Evolutionary conservation across 1,140 invertebrate genomes (phyloP), one percentile per base, ranked within the genome.

Genomic region (Philotrypesis tridentata): DNA sequence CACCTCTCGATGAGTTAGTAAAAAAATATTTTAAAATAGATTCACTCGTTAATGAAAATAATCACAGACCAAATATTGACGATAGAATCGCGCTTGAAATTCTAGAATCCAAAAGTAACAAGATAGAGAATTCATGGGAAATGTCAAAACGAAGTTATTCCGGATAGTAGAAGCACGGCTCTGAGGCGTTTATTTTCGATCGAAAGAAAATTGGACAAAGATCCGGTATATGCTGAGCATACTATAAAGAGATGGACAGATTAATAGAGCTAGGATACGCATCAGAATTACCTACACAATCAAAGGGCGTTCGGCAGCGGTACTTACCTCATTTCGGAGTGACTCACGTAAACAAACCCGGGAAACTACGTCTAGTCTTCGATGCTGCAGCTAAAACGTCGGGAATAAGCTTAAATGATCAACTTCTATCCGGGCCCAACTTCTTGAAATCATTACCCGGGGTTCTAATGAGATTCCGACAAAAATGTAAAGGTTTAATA

Each of bases 241-340:
- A 85, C 71, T 73, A 27, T 25, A 27, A 17, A 7, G 73, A 85
- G 65, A 85, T 87, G 25, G 21, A 83, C 5, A 67, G 80, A 31
- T 84, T 86, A 8, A 68, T 85, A 21, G 6, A 73, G 21, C 29
- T 67, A 14, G 84, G 82, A 25, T 87, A 86, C 63, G 85, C 85
- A 14, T 21, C 21, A 29, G 70, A 79, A 68, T 55, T 86, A 43
- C 11, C 8, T n/a, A 23, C 9, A 12, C 1, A 17, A 6, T 14
- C 65, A 7, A 21, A 2, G 6, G n/a, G 5, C n/a, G 2, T 17
- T 14, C 40, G 21, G 29, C 12, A 40, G 2, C 83, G 73, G 73
- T 87, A 87, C 80, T 63, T 87, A 14, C 85, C 87, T 31, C 84
- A 86, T 65, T 87, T 88, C 65, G 86, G 67, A 2, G 86, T 87